Base-by-base conservation (phyloP, 1,140 invertebrate species). In the Vanessa atalanta region DNA sequence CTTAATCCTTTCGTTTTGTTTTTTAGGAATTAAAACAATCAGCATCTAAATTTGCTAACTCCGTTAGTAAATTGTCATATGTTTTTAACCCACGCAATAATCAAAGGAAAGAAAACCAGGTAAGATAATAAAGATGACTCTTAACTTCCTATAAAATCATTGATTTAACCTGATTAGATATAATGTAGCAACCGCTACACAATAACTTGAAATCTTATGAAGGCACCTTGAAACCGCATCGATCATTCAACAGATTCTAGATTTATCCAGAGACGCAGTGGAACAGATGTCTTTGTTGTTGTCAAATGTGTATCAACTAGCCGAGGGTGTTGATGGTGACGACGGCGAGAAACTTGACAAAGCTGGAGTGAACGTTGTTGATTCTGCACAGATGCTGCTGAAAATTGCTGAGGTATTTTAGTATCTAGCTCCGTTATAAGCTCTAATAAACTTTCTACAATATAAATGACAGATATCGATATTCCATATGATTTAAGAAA, bases 211-310 rank as follows among this genome's bases (percentile, higher is more conserved):
- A 43, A 9, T 43, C 26, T 31, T 31, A 31, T 31, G 26, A 4
- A 31, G 6, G 26, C 26, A 43, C 37, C 0, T 43, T 43, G 37
- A 50, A 57, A 14, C 11, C n/a, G 16, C 60, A 53, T 23, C 5
- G 9, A 26, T 23, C 20, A 20, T 20, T 57, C 13, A 68, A 51
- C 23, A 83, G 81, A 80, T 85, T 72, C 50, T 75, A 72, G 76
- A 78, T 31, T 47, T 82, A 65, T 77, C 80, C 12, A 78, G 70
- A 76, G 57, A 55, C 3, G 76, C 78, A 12, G 81, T 83, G 47
- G 77, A 78, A 31, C 73, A 80, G 31, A 78, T 81, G 0, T 82
- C 83, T 1, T 70, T 77, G 55, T 70, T 83, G 47, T 47, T 86
- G 26, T 68, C 74, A 0, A 71, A 79, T 11, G 82, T 84, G 6